Base-by-base conservation (phyloP, 2,888 invertebrate genomes). In the Drosophila melanosoma region DNA sequence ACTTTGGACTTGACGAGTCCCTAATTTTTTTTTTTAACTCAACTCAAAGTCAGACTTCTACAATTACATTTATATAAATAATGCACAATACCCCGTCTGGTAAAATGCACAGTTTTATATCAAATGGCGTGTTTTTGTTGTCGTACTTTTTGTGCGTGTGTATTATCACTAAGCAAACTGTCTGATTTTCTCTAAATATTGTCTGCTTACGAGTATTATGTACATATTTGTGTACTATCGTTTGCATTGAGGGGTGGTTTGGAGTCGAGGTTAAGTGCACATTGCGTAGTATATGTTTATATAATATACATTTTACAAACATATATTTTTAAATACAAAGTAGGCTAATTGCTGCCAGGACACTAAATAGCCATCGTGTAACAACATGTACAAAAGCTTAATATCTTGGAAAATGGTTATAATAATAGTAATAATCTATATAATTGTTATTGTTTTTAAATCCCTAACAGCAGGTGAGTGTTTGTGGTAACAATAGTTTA, bases 401-500 rank as follows among this genome's bases (percentile, higher is more conserved):
- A 49, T 26, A 36, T 12, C 6, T 20, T 32, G 48, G 12, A 26
- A 54, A 63, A 26, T 7, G 11, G 40, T 3, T 12, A 36, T 32
- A 29, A 48, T 6, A 36, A 36, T 11, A 38, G 11, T 11, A n/a
- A n/a, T n/a, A n/a, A n/a, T n/a, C n/a, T n/a, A n/a, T n/a, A n/a
- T 5, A 23, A 26, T 53, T 62, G 49, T 57, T 29, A 26, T 38
- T 66, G 60, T 64, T 36, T 20, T 32, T 8, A 45, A 58, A 26
- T 56, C 20, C 65, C 26, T 11, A 15, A 49, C 26, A 53, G n/a
- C 38, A 60, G 73, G 78, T 78, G 63, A 68, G 72, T 45, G 53
- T 10, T n/a, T 32, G 12, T 29, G 35, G 8, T 36, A 36, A 15
- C 29, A 33, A 12, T 4, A 40, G 17, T 8, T 38, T 11, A n/a